Base-by-base conservation (phyloP, 2,888 invertebrate species). In the Melolontha melolontha region DNA sequence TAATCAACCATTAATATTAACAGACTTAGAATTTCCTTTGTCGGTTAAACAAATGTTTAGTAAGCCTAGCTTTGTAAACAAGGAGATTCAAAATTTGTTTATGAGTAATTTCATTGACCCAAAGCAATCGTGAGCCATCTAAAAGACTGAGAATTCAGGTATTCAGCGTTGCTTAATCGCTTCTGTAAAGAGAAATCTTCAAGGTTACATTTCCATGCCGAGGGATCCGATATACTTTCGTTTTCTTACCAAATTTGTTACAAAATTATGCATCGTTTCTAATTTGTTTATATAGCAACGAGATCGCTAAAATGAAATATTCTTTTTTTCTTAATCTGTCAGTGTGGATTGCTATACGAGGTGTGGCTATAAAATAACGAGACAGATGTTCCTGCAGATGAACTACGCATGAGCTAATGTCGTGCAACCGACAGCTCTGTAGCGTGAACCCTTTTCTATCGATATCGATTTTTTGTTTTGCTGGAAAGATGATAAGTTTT, bases 31-130 rank as follows among this genome's bases (percentile, higher is more conserved):
- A 50, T 44, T 16, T 12, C 47, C 11, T 34, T 57, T 57, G 39
- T 39, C 14, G 17, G 6, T 17, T 17, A 14, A 10, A 5, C 1
- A 16, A 5, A n/a, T 22, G 14, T 12, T 55, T 29, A 40, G 40
- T 57, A 57, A 59, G 11, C 7, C n/a, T 27, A 2, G 39, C 16
- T 63, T 59, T 8, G 59, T 17, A 63, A 63, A 51, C 51, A 50
- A 41, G 39, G 14, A 12, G 40, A 40, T n/a, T 17, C 11, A 12
- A 17, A 44, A 17, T 49, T 66, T 50, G 41, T 66, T 66, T 55
- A 55, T 49, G 40, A 57, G 40, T 66, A 50, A 59, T 54, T 49
- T 49, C 66, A 57, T 59, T 66, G 66, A 59, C 66, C 57, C 39
- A 57, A 42, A 10, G 50, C 41, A 50, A 66, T 41, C 41, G 11